Percentiles rank a stretch among this genome's conserved stretches.
phyloP scores from a whole-genome alignment of 2,113 vertebrate genomes.

The Aix galericulata region DNA sequence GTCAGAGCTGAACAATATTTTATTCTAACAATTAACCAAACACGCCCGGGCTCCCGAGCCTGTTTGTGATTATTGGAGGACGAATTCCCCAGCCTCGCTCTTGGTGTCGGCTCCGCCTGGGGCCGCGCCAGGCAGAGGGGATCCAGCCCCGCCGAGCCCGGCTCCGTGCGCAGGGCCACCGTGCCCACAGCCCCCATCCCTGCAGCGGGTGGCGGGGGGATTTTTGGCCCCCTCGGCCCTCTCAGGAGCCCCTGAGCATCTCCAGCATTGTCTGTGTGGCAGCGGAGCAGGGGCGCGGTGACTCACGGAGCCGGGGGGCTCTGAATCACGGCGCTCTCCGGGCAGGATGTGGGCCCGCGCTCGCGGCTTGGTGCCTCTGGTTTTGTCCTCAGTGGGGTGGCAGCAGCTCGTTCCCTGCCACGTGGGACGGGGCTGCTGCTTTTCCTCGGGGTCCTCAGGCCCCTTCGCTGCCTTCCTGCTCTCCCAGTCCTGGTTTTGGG shows the following conservation, averaged over 20 bases:
- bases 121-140: neutral
- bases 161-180: neutral
- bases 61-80: constrained; percentile 68
- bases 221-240: neutral
- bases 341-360: constrained; percentile 56
- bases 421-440: neutral
- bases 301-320: constrained; percentile 9
- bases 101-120: constrained; percentile 8
- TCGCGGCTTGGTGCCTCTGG: neutral
- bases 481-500: neutral
- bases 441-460: neutral
- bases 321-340: constrained; percentile 46
- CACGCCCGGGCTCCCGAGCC: constrained; percentile 43
- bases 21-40: constrained; percentile 67
- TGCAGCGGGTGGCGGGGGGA: neutral
- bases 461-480: neutral
- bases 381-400: constrained; percentile 55
- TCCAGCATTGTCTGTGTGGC: neutral
- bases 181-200: neutral
- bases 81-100: neutral
- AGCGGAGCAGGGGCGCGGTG: neutral
- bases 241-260: neutral
- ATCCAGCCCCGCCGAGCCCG: neutral
- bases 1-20: constrained; percentile 53
- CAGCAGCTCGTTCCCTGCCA: neutral